phyloP scores from a whole-genome alignment of 2,797 vertebrate species.

The Xenopus petersii region DNA sequence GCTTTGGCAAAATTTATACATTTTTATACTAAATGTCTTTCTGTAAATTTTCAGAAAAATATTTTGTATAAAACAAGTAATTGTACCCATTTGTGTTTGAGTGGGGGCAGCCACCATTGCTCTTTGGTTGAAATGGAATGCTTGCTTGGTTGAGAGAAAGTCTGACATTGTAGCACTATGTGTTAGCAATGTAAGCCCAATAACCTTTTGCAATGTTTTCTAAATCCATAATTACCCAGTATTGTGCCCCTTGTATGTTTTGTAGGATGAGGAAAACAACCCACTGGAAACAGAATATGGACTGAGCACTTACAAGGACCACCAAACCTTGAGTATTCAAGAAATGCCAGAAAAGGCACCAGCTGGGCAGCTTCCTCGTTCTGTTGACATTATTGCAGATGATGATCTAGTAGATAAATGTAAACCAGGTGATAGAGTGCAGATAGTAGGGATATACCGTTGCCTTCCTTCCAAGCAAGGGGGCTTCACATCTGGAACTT shows the following conservation, averaged over 20 bases:
- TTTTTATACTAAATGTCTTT: no score
- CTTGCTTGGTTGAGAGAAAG: no score
- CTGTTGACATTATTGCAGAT: conserved; percentile 58
- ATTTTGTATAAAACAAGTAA: background rate
- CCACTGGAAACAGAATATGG: conserved; percentile 66
- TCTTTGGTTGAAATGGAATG: background rate
- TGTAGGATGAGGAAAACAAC: conserved; percentile 67
- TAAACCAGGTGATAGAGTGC: conserved; percentile 64
- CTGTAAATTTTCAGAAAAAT: background rate
- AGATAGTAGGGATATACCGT: conserved; percentile 61
- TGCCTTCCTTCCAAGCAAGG: conserved; percentile 64
- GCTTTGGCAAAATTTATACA: no score
- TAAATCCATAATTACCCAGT: no score
- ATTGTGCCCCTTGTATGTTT: background rate
- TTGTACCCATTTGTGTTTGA: background rate
- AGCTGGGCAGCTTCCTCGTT: conserved; percentile 63
- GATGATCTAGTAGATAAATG: conserved; percentile 62
- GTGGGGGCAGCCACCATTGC: background rate
- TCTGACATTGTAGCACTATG: no score
- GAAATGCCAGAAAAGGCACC: conserved; percentile 68
- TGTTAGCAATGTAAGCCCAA: no score
- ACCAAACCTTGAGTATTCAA: conserved; percentile 64
- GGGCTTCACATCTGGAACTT: conserved; percentile 63
- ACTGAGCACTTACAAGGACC: conserved; percentile 52
- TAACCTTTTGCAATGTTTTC: no score